These are phyloP conservation scores for Spodoptera frugiperda DNA, from an alignment of 1,140 invertebrate genomes.

Conservation along the genomic window DNA sequence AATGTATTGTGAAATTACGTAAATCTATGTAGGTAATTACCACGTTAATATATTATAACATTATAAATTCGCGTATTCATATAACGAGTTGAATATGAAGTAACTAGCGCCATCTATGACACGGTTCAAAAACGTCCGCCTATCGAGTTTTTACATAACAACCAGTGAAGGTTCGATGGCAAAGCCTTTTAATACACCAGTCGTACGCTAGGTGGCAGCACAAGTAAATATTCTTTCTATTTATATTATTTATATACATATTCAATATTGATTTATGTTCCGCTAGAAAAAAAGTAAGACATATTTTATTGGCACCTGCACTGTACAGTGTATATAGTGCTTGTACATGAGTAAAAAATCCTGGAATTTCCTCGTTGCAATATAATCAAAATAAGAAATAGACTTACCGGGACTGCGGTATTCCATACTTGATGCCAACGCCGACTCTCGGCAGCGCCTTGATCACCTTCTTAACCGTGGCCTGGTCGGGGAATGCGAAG, in stretches of 20 bases:
- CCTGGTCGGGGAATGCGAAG: slow-evolving; percentile 98
- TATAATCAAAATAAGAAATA: neutral
- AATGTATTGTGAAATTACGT: no score
- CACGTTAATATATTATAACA: no score
- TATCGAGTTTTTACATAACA: neutral
- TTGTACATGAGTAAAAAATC: no score
- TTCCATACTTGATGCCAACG: slow-evolving; percentile 99
- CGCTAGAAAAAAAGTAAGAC: no score
- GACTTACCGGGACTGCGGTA: slow-evolving; percentile 96
- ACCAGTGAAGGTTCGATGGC: neutral
- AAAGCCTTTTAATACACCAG: slow-evolving; percentile 48
- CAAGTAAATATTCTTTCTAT: neutral
- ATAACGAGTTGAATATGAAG: no score
- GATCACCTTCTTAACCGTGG: slow-evolving; percentile 99
- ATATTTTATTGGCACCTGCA: no score
- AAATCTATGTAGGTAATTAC: no score
- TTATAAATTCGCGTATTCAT: no score
- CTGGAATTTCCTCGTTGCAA: neutral
- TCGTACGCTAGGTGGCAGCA: slow-evolving; percentile 54
- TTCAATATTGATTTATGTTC: no score
- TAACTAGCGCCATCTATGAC: slow-evolving; percentile 48
- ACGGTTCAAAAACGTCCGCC: neutral
- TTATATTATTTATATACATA: neutral
- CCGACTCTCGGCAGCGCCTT: slow-evolving; percentile 98
- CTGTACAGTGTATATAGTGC: no score